These are phyloP conservation scores for Porites lutea DNA, from an alignment of 64 coral and sea anemone genomes.

Conservation along the genomic window DNA sequence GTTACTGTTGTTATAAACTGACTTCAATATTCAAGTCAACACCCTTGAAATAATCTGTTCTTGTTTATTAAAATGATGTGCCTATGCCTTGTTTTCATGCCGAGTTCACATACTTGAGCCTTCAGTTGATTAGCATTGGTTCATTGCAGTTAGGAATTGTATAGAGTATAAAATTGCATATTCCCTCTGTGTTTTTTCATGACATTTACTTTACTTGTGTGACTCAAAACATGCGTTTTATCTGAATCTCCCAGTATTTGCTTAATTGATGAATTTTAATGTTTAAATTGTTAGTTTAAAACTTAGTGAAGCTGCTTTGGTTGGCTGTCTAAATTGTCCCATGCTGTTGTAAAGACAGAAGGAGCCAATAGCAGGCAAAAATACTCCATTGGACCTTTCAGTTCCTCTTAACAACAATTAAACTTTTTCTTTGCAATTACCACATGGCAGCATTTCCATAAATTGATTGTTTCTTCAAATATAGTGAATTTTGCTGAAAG, in stretches of 20 bases:
- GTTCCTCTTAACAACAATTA: conserved; percentile 52
- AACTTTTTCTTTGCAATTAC: conserved; percentile 37
- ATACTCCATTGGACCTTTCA: conserved; percentile 18
- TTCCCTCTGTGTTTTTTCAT: neutral
- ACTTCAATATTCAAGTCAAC: conserved; percentile 29
- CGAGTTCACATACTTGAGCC: neutral
- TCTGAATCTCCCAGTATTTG: neutral
- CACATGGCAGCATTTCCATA: conserved; percentile 18
- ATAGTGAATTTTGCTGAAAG: conserved; percentile 8
- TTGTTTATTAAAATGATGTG: conserved; percentile 20
- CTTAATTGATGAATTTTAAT: conserved; percentile 79
- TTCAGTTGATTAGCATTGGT: neutral
- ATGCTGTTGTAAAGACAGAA: conserved; percentile 1
- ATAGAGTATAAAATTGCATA: neutral
- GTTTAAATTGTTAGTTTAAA: neutral
- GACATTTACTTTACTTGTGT: neutral
- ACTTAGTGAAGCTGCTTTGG: neutral
- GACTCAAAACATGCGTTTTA: neutral
- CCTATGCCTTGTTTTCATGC: neutral
- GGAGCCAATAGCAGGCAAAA: conserved; percentile 19
- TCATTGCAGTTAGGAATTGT: neutral
- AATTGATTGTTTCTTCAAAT: conserved; percentile 32
- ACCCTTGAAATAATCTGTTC: conserved; percentile 22
- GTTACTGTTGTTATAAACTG: conserved; percentile 2
- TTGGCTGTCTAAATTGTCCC: conserved; percentile 39